These are phyloP conservation scores for Seriola aureovittata DNA, from an alignment of 2,113 vertebrate genomes.

Conservation along the genomic window DNA sequence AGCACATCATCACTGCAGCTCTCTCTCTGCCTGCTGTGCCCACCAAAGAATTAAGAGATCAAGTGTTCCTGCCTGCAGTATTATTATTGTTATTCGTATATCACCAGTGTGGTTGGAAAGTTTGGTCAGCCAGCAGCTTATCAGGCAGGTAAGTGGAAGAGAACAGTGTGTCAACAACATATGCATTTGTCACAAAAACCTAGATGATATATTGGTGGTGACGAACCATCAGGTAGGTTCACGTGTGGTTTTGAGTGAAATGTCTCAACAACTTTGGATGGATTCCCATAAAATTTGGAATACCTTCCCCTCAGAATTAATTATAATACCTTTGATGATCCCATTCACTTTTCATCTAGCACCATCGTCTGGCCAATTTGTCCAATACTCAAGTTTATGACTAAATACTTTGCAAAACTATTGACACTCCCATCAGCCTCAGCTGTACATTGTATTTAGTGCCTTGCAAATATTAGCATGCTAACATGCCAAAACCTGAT, in stretches of 20 bases:
- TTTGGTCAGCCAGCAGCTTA: slow-evolving; percentile 7
- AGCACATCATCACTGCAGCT: slow-evolving; percentile 28
- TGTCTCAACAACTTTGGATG: background rate
- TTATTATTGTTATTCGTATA: slow-evolving; percentile 5
- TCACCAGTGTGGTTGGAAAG: slow-evolving; percentile 18
- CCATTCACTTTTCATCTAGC: background rate
- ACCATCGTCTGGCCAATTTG: background rate
- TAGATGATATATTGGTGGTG: no score
- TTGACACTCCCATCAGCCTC: background rate
- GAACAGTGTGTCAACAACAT: background rate
- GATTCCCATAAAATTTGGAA: background rate
- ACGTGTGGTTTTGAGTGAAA: background rate
- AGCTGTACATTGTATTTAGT: background rate
- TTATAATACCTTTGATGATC: background rate
- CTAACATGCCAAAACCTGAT: background rate
- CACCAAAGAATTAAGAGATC: slow-evolving; percentile 42
- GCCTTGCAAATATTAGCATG: background rate
- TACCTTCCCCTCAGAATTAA: background rate
- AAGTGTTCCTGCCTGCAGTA: slow-evolving; percentile 11
- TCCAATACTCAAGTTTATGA: background rate
- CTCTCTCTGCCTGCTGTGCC: slow-evolving; percentile 12
- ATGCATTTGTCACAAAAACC: no score
- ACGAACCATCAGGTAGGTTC: background rate
- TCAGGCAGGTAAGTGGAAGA: slow-evolving; percentile 14
- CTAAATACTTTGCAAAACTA: background rate